Evolutionary conservation across 2,888 invertebrate species (phyloP).

Genomic region (Rhagophthalmus giganteus): DNA sequence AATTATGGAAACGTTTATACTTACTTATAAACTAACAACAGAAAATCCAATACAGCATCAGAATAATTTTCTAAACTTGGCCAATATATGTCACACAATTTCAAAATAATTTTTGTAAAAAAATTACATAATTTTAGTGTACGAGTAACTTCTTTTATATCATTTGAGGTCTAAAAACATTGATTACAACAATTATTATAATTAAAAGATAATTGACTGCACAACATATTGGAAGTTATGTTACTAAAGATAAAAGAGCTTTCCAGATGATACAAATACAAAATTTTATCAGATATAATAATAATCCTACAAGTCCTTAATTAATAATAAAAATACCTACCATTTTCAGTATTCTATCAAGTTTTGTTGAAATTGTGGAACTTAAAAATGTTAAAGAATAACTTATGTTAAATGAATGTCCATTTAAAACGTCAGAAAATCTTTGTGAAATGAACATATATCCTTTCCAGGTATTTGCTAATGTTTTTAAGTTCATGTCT

Average conservation of each 20-base stretch:
- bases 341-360: constrained; percentile 46
- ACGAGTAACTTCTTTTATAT: constrained; percentile 54
- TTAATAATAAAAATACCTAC: constrained; percentile 39
- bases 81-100: constrained; percentile 54
- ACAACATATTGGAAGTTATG: too few species aligned
- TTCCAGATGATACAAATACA: constrained; percentile 48
- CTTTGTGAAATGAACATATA: constrained; percentile 57
- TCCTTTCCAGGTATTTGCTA: constrained; percentile 62
- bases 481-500: constrained; percentile 59
- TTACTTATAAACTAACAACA: constrained; percentile 31
- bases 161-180: too few species aligned
- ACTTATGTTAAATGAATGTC: constrained; percentile 46
- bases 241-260: too few species aligned
- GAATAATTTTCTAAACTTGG: constrained; percentile 27
- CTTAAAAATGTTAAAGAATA: constrained; percentile 33
- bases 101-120: constrained; percentile 57
- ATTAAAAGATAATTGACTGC: too few species aligned
- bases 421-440: constrained; percentile 50
- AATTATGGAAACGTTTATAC: constrained; percentile 18
- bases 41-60: not conserved
- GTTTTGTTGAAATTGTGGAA: constrained; percentile 35
- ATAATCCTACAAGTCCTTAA: not conserved
- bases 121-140: constrained; percentile 59
- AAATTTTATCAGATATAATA: constrained; percentile 2
- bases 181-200: too few species aligned